These are phyloP conservation scores for Hermaeophaga mercurialis DNA, from an alignment of 2,888 invertebrate species.

Conservation along the genomic window DNA sequence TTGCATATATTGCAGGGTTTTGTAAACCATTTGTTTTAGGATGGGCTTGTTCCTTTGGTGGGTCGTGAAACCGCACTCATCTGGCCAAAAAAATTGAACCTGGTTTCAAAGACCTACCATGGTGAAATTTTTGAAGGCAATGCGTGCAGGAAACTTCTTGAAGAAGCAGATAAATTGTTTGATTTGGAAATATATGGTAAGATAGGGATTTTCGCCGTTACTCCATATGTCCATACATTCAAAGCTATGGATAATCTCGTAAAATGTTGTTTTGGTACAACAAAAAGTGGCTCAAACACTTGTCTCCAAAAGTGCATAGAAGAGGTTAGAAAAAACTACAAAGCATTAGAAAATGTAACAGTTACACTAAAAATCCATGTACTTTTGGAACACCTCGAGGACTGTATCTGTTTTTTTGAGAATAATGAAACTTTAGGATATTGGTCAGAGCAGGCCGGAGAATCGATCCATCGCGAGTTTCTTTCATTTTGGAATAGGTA, in stretches of 20 bases:
- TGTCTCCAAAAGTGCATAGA: background rate
- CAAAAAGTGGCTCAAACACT: background rate
- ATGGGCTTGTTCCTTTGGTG: background rate
- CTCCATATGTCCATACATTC: background rate
- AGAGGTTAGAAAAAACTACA: background rate
- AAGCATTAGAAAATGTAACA: background rate
- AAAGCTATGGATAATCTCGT: background rate
- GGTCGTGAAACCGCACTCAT: background rate
- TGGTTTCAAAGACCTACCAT: background rate
- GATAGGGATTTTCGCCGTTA: background rate
- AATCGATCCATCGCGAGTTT: background rate
- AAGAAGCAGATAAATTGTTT: background rate
- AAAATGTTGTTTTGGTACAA: background rate
- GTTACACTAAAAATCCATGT: background rate
- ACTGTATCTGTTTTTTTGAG: background rate
- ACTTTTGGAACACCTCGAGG: background rate
- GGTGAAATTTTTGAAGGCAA: background rate
- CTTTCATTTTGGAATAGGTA: background rate
- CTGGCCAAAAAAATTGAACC: background rate
- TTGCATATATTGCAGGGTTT: background rate
- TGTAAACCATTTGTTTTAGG: background rate
- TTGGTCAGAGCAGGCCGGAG: background rate
- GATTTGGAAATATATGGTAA: background rate
- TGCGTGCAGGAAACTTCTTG: background rate
- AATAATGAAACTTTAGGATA: background rate